A percentile compares a stretch with the other conserved stretches of the same genome.
Evolutionary conservation across 30 jellyfish, hydroid and myxozoan genomes (phyloP).

Genomic region (Aurelia sp.): DNA sequence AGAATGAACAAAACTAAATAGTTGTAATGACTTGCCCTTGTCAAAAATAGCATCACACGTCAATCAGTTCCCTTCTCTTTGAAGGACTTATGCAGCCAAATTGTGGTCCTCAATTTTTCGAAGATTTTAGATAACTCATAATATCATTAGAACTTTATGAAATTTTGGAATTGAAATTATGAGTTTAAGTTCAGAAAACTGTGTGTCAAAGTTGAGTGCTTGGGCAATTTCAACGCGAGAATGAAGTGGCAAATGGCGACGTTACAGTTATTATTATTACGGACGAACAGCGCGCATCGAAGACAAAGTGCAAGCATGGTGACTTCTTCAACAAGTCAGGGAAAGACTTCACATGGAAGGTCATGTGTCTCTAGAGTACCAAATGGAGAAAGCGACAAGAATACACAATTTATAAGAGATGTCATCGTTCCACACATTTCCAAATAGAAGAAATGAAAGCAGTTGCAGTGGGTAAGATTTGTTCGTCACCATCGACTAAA

Average conservation of each 20-base stretch:
- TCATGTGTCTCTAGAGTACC: slow-evolving; percentile 16
- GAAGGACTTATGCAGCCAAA: too few relatives aligned
- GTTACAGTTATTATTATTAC: not conserved
- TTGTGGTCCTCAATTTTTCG: too few relatives aligned
- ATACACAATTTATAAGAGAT: slow-evolving; percentile 12
- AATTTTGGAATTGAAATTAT: not conserved
- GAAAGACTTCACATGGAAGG: slow-evolving; percentile 14
- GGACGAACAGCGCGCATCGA: not conserved
- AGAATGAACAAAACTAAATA: too few relatives aligned
- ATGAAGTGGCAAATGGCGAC: not conserved
- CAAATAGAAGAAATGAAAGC: not conserved
- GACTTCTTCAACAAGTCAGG: not conserved
- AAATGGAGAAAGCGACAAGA: not conserved
- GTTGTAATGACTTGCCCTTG: too few relatives aligned
- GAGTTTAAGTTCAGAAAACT: slow-evolving; percentile 9
- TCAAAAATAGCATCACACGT: too few relatives aligned
- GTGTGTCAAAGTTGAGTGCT: slow-evolving; percentile 20
- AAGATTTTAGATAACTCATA: too few relatives aligned
- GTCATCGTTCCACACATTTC: slow-evolving; percentile 1
- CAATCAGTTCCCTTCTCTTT: too few relatives aligned
- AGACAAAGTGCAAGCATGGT: slow-evolving; percentile 9
- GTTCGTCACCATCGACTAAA: too few relatives aligned
- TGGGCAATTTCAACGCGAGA: slow-evolving; percentile 11
- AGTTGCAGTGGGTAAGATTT: too few relatives aligned
- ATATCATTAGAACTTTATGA: too few relatives aligned